Percentiles rank a stretch among this genome's conserved stretches.
Conservation (phyloP, 2,888 invertebrate species). For the Amorpha juglandis region DNA sequence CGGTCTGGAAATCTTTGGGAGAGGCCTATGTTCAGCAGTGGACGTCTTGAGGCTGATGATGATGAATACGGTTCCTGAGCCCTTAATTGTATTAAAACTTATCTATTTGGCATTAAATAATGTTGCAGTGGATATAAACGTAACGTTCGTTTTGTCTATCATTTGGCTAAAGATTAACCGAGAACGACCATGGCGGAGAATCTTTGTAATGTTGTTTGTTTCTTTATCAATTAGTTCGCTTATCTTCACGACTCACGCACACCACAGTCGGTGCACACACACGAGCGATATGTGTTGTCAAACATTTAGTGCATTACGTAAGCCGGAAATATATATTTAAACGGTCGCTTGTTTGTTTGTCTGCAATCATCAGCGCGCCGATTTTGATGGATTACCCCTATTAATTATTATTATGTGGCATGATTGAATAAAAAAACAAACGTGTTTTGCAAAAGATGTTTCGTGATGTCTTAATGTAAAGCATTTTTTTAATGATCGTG, state of each 20-base stretch:
- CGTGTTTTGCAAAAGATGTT: neutral
- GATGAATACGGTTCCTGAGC: too few species aligned
- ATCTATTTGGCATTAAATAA: too few species aligned
- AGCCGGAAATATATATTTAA: conserved; percentile 20
- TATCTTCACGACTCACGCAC: neutral
- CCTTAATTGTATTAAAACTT: too few species aligned
- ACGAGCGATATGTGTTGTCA: conserved; percentile 15
- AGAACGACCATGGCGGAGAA: neutral
- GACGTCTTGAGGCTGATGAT: too few species aligned
- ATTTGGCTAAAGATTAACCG: neutral
- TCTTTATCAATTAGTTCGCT: neutral
- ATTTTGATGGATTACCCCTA: conserved; percentile 8
- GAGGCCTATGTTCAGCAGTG: too few species aligned
- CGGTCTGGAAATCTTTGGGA: too few species aligned
- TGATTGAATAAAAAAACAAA: neutral
- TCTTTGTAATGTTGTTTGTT: neutral
- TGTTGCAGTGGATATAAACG: neutral
- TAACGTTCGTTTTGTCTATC: neutral
- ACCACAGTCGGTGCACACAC: neutral
- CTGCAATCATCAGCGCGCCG: neutral
- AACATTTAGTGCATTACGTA: conserved; percentile 10
- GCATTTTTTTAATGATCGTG: neutral
- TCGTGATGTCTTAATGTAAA: too few species aligned
- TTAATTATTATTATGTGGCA: neutral
- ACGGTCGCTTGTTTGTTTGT: conserved; percentile 6